Percentiles rank a stretch among this genome's conserved stretches.
phyloP scores from a whole-genome alignment of 2,113 vertebrate species.

The Hippocampus zosterae region DNA sequence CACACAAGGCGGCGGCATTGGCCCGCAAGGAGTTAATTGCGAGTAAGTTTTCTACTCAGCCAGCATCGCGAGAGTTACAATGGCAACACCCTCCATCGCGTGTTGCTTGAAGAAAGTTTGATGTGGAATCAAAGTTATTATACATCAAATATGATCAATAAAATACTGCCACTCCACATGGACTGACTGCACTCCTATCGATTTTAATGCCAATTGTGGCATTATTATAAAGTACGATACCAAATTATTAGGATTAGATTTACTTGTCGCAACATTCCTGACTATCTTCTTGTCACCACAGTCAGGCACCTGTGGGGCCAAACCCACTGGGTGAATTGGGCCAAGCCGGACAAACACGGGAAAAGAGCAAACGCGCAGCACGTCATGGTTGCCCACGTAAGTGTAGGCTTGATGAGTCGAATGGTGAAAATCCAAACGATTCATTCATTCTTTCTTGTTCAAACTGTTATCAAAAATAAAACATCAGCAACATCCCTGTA shows the following conservation, averaged over 20 bases:
- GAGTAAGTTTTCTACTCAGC: conserved; percentile 64
- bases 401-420: conserved; percentile 7
- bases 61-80: not conserved
- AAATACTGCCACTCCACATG: not conserved
- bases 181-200: not conserved
- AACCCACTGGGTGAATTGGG: conserved; percentile 92
- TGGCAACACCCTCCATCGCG: not conserved
- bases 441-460: not conserved
- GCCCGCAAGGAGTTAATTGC: conserved; percentile 86
- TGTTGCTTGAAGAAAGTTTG: not conserved
- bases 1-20: conserved; percentile 94
- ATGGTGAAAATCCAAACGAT: not conserved
- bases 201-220: not conserved
- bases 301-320: conserved; percentile 89
- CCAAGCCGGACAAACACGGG: conserved; percentile 87
- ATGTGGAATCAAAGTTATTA: not conserved
- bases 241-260: too few relatives aligned
- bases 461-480: not conserved
- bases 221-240: too few relatives aligned
- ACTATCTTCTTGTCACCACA: conserved; percentile 40
- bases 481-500: not conserved
- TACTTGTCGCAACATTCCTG: not conserved
- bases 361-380: conserved; percentile 92
- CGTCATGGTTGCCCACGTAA: conserved; percentile 84
- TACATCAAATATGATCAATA: not conserved